Base-by-base conservation (phyloP, 1,140 invertebrate species). In the Drosophila bocqueti region DNA sequence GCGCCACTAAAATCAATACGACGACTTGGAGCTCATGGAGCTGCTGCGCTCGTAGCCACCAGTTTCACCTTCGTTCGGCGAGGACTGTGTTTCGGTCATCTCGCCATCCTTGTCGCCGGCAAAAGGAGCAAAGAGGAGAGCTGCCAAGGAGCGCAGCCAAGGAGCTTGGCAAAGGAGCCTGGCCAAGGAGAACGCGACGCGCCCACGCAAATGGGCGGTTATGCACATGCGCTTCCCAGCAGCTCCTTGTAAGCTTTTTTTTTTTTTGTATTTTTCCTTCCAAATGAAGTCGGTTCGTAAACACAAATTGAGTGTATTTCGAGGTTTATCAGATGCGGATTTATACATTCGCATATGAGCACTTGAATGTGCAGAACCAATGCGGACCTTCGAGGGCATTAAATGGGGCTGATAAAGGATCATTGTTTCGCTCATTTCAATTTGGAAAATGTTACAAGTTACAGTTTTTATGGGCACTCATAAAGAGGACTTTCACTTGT, bases 1-100 rank as follows among this genome's bases (percentile, higher is more conserved):
- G 85, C 86, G 81, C 85, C 85, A 89, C 85, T 89, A 89, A 89
- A 89, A 89, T 89, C 85, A 89, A 89, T 89, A 89, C 85, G 52
- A 89, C 69, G 84, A 84, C 84, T 82, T 55, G 68, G 77, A 63
- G 54, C 81, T 61, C 45, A 40, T 58, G 61, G 61, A 24, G 65
- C 47, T 26, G 65, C 47, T 26, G 24, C 15, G 71, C 52, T 73
- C 77, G 71, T 78, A 31, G 47, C 50, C 55, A 66, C 74, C 71
- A 59, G 79, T 87, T 89, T 84, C 81, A 87, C 85, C 84, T 89
- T 84, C 84, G 65, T 62, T 72, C 73, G 69, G 26, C 71, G 34
- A 34, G 43, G 36, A 47, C 21, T n/a, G 36, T 4, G 40, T 46
- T 45, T 38, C 58, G 49, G 68, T 71, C 64, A 66, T 78, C 49